Percentiles rank a stretch among this genome's conserved stretches.
These are phyloP conservation scores for Eretmocerus hayati DNA, from an alignment of 2,888 invertebrate species.

Conservation along the genomic window DNA sequence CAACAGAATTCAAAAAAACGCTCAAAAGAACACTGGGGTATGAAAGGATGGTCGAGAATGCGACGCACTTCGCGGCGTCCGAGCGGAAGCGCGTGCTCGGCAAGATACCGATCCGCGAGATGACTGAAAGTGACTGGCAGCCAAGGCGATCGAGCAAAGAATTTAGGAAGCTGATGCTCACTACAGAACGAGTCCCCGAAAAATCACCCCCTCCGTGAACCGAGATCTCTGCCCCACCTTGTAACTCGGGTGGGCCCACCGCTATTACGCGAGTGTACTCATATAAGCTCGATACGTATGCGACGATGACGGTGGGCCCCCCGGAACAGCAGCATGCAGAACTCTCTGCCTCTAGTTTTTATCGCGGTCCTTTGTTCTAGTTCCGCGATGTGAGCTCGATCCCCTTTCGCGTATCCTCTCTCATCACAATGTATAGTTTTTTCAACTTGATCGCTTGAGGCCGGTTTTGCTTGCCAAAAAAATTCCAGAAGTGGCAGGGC, in stretches of 20 bases:
- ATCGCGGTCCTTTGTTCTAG: slow-evolving; percentile 43
- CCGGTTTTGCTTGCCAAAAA: too few species aligned
- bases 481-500: too few species aligned
- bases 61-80: too few species aligned
- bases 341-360: slow-evolving; percentile 37
- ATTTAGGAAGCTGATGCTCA: slow-evolving; percentile 16
- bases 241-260: neutral
- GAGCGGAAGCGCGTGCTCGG: too few species aligned
- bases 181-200: slow-evolving; percentile 2
- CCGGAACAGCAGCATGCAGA: slow-evolving; percentile 9
- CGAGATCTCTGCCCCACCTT: neutral
- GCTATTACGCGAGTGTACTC: neutral
- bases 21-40: too few species aligned
- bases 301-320: too few species aligned
- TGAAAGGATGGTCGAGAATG: too few species aligned
- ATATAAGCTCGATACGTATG: too few species aligned
- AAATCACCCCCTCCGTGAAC: neutral
- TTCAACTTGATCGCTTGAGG: slow-evolving; percentile 30
- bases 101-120: slow-evolving; percentile 27
- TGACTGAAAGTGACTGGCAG: slow-evolving; percentile 34
- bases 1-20: too few species aligned
- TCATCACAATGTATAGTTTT: slow-evolving; percentile 44
- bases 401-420: slow-evolving; percentile 28
- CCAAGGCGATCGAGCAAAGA: slow-evolving; percentile 31
- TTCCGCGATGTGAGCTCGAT: slow-evolving; percentile 28